Conservation (phyloP, 2,797 vertebrate species). For the Microcaecilia unicolor region DNA sequence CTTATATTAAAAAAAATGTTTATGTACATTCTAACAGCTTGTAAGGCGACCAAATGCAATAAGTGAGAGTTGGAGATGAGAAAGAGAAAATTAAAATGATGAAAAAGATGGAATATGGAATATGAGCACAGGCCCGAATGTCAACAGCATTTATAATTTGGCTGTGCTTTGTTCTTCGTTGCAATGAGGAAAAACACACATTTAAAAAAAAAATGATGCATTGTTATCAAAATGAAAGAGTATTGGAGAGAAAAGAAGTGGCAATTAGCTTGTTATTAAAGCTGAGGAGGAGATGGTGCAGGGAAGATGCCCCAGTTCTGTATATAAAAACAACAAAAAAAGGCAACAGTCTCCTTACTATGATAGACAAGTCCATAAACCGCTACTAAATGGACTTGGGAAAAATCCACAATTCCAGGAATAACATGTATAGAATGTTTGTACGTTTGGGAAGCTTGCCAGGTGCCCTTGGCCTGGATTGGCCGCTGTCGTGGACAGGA, state of each 20-base stretch:
- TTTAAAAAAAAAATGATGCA: constrained; percentile 22
- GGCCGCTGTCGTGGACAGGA: too few relatives aligned
- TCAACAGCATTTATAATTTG: constrained; percentile 3
- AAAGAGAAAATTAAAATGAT: constrained; percentile 28
- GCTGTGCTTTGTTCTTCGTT: constrained; percentile 4
- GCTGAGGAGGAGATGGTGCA: constrained; percentile 3
- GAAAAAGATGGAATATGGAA: constrained; percentile 17
- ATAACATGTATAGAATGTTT: too few relatives aligned
- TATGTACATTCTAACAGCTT: constrained; percentile 25
- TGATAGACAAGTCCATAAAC: too few relatives aligned
- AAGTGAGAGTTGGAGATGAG: constrained; percentile 7
- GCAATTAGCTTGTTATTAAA: constrained; percentile 13
- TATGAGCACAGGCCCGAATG: constrained; percentile 4
- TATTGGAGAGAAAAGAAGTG: constrained; percentile 14
- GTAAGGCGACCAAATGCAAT: constrained; percentile 22
- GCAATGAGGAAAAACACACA: constrained; percentile 19
- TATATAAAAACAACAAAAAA: too few relatives aligned
- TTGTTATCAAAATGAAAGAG: constrained; percentile 26
- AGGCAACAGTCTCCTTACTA: too few relatives aligned
- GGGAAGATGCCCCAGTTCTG: too few relatives aligned
- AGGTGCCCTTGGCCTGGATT: too few relatives aligned
- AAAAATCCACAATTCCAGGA: too few relatives aligned
- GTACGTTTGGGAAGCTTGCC: too few relatives aligned
- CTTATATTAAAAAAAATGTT: constrained; percentile 47
- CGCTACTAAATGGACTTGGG: too few relatives aligned